phyloP scores from a whole-genome alignment of 2,888 invertebrate genomes.

The Arrhopalites spinosus region DNA sequence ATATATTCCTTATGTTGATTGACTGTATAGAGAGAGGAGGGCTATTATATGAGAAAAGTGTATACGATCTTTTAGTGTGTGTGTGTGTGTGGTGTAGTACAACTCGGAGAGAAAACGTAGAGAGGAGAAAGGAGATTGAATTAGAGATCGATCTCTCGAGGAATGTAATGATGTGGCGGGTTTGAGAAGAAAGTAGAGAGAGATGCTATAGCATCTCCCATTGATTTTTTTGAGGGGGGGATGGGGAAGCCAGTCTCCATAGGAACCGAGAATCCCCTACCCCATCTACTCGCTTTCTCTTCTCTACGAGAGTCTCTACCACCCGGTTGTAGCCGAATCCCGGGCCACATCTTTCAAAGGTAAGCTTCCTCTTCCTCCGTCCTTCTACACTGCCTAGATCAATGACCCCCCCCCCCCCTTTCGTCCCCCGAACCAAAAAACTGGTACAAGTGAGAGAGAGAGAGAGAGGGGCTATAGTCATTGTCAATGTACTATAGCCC shows the following conservation, averaged over 20 bases:
- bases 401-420: conserved; percentile 40
- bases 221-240: conserved; percentile 48
- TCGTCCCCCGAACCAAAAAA: neutral
- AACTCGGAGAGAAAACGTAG: too few relatives aligned
- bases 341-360: conserved; percentile 11
- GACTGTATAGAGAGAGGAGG: too few relatives aligned
- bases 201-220: conserved; percentile 47
- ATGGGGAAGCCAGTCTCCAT: too few relatives aligned
- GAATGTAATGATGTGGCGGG: conserved; percentile 48
- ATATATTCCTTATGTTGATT: too few relatives aligned
- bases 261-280: neutral
- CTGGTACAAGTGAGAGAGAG: too few relatives aligned
- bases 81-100: too few relatives aligned
- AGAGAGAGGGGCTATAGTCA: too few relatives aligned
- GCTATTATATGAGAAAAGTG: too few relatives aligned
- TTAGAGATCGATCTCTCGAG: conserved; percentile 51
- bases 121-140: conserved; percentile 39
- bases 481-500: too few relatives aligned
- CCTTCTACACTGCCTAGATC: conserved; percentile 18
- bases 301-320: neutral
- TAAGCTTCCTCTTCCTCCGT: conserved; percentile 19
- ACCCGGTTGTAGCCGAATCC: neutral
- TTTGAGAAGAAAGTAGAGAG: conserved; percentile 35
- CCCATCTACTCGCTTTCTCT: neutral
- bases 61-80: too few relatives aligned